Percentiles rank a stretch among this genome's conserved stretches.
These are phyloP conservation scores for Teleopsis dalmanni DNA, from an alignment of 1,140 invertebrate genomes.

Conservation along the genomic window DNA sequence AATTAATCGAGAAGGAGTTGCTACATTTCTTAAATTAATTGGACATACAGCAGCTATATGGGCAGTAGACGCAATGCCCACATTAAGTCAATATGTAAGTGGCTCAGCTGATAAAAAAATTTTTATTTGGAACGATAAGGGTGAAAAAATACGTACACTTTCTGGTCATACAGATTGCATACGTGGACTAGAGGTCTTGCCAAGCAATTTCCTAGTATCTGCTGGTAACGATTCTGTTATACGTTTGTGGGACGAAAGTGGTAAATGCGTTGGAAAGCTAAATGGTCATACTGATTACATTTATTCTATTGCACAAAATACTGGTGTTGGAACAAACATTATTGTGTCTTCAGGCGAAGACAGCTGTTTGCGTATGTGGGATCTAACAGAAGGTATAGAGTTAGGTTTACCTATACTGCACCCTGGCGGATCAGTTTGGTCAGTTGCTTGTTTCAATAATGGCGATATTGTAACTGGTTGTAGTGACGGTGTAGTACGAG, in stretches of 20 bases:
- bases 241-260: constrained; percentile 69
- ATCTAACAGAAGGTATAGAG: constrained; percentile 42
- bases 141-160: constrained; percentile 39
- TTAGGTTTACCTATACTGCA: constrained; percentile 61
- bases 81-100: constrained; percentile 60
- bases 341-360: constrained; percentile 82
- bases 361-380: constrained; percentile 78
- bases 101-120: constrained; percentile 88
- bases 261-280: constrained; percentile 69
- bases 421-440: constrained; percentile 85
- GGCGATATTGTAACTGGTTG: constrained; percentile 83
- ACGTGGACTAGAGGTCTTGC: constrained; percentile 62
- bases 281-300: constrained; percentile 77
- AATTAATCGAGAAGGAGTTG: constrained; percentile 46
- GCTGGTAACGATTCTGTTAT: constrained; percentile 86
- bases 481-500: constrained; percentile 78
- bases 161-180: constrained; percentile 88
- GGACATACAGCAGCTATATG: constrained; percentile 86
- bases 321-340: constrained; percentile 49
- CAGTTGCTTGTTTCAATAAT: constrained; percentile 69
- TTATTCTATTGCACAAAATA: constrained; percentile 54
- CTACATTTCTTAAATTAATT: constrained; percentile 51
- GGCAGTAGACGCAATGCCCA: constrained; percentile 62
- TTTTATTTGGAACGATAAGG: constrained; percentile 66
- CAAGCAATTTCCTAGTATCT: constrained; percentile 67